Conservation (phyloP, 2,888 invertebrate genomes). For the Acleris cristana region DNA sequence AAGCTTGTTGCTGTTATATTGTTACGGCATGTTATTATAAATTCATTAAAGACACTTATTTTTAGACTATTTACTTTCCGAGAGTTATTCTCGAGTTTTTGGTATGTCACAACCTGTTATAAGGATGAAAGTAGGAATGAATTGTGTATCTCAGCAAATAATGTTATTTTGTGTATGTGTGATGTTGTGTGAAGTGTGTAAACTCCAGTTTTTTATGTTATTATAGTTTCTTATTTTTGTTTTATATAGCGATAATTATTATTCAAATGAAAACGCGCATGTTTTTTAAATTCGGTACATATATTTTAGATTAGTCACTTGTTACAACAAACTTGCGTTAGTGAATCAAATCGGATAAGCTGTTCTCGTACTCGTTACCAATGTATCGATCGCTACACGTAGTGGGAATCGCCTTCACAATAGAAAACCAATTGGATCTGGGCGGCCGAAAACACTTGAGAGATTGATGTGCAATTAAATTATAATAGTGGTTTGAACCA, state of each 20-base stretch:
- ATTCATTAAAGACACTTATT: slow-evolving; percentile 62
- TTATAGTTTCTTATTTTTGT: slow-evolving; percentile 60
- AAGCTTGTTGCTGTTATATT: slow-evolving; percentile 57
- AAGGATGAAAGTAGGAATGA: slow-evolving; percentile 50
- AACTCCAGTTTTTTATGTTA: slow-evolving; percentile 62
- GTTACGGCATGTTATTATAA: slow-evolving; percentile 53
- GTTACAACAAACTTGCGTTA: slow-evolving; percentile 26
- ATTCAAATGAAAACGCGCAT: slow-evolving; percentile 41
- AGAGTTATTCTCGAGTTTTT: slow-evolving; percentile 24
- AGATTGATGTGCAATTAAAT: slow-evolving; percentile 11
- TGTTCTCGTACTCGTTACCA: slow-evolving; percentile 50
- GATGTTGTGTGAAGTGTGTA: slow-evolving; percentile 56
- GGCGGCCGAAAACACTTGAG: slow-evolving; percentile 14
- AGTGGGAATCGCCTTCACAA: slow-evolving; percentile 15
- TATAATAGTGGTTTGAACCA: slow-evolving; percentile 28
- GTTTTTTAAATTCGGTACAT: slow-evolving; percentile 41
- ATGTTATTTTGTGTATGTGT: slow-evolving; percentile 56
- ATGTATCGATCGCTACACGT: slow-evolving; percentile 37
- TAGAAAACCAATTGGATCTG: slow-evolving; percentile 8
- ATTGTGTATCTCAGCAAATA: slow-evolving; percentile 49
- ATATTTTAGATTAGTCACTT: slow-evolving; percentile 44
- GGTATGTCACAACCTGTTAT: slow-evolving; percentile 42
- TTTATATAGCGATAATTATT: slow-evolving; percentile 56
- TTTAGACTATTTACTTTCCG: slow-evolving; percentile 23
- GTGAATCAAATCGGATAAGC: slow-evolving; percentile 27